Conservation (phyloP, 2,113 vertebrate species). For the Chinchilla lanigera region DNA sequence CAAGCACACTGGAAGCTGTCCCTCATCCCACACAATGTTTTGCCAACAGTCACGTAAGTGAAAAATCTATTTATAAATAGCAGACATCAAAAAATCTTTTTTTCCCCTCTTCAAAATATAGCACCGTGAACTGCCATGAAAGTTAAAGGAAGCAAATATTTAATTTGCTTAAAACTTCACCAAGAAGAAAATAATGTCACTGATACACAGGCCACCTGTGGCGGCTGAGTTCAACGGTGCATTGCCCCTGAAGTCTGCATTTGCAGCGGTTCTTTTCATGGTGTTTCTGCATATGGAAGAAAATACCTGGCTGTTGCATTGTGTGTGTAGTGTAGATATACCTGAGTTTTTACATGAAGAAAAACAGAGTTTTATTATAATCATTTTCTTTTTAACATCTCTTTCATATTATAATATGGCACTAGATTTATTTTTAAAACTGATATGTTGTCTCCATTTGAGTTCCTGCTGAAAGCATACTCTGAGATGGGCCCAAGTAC, state of each 20-base stretch:
- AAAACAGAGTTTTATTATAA: slow-evolving; percentile 2
- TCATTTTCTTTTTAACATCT: background rate
- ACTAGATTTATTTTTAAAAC: slow-evolving; percentile 12
- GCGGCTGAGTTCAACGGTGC: no score
- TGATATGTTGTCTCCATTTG: background rate
- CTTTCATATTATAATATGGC: background rate
- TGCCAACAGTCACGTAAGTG: background rate
- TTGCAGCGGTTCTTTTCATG: background rate
- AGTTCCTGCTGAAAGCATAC: background rate
- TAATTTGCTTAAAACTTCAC: background rate
- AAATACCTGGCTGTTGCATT: background rate
- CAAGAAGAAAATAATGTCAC: background rate
- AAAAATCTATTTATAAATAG: slow-evolving; percentile 7
- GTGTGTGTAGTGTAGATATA: background rate
- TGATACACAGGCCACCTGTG: background rate
- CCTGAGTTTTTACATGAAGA: background rate
- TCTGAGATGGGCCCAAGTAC: background rate
- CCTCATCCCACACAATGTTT: background rate
- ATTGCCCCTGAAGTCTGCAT: background rate
- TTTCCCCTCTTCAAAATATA: background rate
- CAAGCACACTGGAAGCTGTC: background rate
- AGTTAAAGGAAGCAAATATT: background rate
- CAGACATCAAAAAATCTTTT: background rate
- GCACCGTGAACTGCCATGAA: background rate
- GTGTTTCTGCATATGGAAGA: background rate